These are phyloP conservation scores for Hyposoter didymator DNA, from an alignment of 2,888 invertebrate genomes.

Conservation along the genomic window DNA sequence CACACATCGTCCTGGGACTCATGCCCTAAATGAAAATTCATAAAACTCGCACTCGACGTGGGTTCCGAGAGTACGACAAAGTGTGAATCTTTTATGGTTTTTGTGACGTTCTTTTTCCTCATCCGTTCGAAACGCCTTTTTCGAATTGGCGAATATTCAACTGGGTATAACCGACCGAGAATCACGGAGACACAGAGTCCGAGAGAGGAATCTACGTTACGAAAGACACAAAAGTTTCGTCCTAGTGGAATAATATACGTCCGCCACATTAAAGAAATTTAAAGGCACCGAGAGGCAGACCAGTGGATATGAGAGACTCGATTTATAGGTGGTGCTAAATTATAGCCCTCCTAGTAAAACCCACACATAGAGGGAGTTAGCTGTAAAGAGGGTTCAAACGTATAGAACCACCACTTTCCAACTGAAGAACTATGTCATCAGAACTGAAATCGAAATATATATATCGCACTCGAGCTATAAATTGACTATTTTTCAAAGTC, in stretches of 20 bases:
- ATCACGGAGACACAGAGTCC: slow-evolving; percentile 35
- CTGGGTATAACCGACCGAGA: slow-evolving; percentile 34
- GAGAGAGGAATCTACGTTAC: slow-evolving; percentile 49
- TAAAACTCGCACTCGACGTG: background rate
- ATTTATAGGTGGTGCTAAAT: slow-evolving; percentile 76
- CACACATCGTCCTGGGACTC: background rate
- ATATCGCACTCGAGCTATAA: slow-evolving; percentile 12
- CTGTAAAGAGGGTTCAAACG: slow-evolving; percentile 20
- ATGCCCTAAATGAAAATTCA: background rate
- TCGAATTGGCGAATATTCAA: slow-evolving; percentile 52
- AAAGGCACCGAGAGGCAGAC: slow-evolving; percentile 71
- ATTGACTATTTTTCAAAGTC: slow-evolving; percentile 13
- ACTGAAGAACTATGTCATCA: slow-evolving; percentile 56
- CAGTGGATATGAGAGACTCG: slow-evolving; percentile 79
- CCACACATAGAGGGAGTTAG: slow-evolving; percentile 14
- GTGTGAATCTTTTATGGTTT: background rate
- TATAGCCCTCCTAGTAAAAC: slow-evolving; percentile 69
- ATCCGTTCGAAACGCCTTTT: slow-evolving; percentile 23
- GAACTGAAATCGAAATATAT: slow-evolving; percentile 44
- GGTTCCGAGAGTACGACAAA: background rate
- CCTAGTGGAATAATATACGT: slow-evolving; percentile 76
- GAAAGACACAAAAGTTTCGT: slow-evolving; percentile 72
- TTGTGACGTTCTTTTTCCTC: background rate
- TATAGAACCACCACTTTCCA: slow-evolving; percentile 44
- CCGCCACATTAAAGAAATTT: slow-evolving; percentile 80